phyloP scores from a whole-genome alignment of 2,113 vertebrate species.

The Elanus axillaris region DNA sequence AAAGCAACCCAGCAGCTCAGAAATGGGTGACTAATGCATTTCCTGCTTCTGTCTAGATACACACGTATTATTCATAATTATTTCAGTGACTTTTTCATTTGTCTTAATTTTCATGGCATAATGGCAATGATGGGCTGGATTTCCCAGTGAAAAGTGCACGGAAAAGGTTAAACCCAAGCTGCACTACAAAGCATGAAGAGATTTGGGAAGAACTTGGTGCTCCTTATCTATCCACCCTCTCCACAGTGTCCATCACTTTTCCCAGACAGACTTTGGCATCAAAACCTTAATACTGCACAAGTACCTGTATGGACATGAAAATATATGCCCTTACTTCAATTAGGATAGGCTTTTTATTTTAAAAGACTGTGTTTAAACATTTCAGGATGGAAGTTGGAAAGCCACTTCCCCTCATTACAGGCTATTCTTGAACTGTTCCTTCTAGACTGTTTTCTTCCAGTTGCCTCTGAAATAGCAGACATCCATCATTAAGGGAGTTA shows the following conservation, averaged over 20 bases:
- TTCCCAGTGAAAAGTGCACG: background rate
- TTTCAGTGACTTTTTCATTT: background rate
- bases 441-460: background rate
- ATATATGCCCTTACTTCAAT: background rate
- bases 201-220: background rate
- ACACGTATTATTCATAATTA: background rate
- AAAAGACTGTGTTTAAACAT: background rate
- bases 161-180: background rate
- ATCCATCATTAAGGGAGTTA: background rate
- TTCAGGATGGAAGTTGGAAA: background rate
- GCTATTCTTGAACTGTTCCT: background rate
- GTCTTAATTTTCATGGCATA: background rate
- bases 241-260: background rate
- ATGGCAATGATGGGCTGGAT: background rate
- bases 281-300: background rate
- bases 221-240: background rate
- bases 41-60: background rate
- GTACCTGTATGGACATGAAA: background rate
- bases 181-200: background rate
- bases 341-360: background rate
- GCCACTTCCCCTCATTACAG: background rate
- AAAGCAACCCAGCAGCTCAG: background rate
- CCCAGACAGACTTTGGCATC: background rate
- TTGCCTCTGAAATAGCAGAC: background rate
- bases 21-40: background rate